phyloP scores from a whole-genome alignment of 2,113 vertebrate species.

The Coptodon rendalli region DNA sequence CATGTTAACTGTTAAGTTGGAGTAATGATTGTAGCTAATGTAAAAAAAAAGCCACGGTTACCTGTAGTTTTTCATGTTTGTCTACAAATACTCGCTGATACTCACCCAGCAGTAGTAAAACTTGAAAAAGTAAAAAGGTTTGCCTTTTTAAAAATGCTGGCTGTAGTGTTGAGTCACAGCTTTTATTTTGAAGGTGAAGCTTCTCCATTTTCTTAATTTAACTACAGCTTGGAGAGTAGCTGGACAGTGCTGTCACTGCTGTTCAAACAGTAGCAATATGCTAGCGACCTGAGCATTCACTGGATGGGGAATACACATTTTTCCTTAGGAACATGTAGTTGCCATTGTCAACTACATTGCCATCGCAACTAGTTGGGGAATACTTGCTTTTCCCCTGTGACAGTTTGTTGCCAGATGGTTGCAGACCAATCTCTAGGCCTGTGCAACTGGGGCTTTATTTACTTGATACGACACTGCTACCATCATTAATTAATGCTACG shows the following conservation, averaged over 20 bases:
- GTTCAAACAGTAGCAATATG: not conserved
- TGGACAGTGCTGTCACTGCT: not conserved
- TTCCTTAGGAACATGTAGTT: not conserved
- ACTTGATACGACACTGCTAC: no score
- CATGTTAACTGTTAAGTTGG: not conserved
- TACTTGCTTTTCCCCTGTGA: not conserved
- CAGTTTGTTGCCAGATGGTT: not conserved
- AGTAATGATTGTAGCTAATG: not conserved
- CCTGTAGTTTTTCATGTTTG: not conserved
- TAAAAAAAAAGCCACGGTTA: not conserved
- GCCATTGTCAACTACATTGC: no score
- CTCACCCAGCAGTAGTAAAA: not conserved
- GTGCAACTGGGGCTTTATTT: no score
- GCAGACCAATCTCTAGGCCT: no score
- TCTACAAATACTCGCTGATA: not conserved
- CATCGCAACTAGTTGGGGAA: no score
- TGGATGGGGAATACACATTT: not conserved
- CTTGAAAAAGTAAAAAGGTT: not conserved
- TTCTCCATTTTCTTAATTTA: not conserved
- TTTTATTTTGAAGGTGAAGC: not conserved
- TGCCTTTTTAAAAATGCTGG: not conserved
- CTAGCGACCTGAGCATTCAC: not conserved
- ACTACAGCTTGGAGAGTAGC: not conserved
- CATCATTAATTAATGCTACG: no score
- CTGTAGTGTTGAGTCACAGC: not conserved